These are phyloP conservation scores for Loxodonta africana DNA, from an alignment of 2,113 vertebrate species.

Conservation along the genomic window DNA sequence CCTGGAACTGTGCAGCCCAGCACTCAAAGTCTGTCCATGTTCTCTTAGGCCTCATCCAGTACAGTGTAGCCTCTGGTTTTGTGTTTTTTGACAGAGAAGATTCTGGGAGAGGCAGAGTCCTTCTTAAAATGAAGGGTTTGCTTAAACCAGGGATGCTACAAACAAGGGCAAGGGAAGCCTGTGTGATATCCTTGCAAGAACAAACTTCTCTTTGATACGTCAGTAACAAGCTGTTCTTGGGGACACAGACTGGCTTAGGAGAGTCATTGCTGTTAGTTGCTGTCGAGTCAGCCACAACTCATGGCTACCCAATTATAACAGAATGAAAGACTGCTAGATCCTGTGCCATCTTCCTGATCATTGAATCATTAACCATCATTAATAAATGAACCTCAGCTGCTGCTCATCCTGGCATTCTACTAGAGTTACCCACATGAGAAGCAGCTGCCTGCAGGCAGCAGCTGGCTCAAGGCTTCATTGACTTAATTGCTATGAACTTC, in stretches of 20 bases:
- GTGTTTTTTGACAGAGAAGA: constrained; percentile 38
- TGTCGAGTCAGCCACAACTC: background rate
- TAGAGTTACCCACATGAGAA: background rate
- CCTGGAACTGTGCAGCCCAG: background rate
- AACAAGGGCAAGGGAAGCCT: background rate
- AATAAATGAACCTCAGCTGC: background rate
- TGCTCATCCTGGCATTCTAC: background rate
- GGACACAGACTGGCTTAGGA: background rate
- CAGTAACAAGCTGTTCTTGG: background rate
- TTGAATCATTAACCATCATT: background rate
- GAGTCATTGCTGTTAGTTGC: background rate
- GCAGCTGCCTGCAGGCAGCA: background rate
- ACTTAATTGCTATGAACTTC: background rate
- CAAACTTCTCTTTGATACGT: constrained; percentile 19
- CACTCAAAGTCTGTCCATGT: background rate
- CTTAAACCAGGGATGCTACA: constrained; percentile 8
- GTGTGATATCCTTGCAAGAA: background rate
- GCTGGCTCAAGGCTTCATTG: background rate
- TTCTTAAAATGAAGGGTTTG: constrained; percentile 38
- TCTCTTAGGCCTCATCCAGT: background rate
- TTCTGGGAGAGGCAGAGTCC: background rate
- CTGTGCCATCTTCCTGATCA: background rate
- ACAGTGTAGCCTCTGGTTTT: background rate
- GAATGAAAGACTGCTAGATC: background rate
- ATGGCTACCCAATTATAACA: background rate